Percentiles rank a stretch among this genome's conserved stretches.
Evolutionary conservation across 2,797 vertebrate genomes (phyloP).

Genomic region (Mareca strepera): DNA sequence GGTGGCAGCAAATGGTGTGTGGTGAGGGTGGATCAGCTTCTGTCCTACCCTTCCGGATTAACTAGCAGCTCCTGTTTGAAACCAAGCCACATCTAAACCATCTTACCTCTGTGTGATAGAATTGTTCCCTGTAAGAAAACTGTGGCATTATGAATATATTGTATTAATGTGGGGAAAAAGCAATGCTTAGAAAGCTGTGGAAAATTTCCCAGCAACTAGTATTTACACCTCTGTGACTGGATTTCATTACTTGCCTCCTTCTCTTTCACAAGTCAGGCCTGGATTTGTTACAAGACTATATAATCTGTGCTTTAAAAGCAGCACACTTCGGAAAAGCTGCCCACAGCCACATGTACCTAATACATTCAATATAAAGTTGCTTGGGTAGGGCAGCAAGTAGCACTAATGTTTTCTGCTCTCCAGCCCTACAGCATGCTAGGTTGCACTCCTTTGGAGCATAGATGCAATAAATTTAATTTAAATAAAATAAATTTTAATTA

Average conservation of each 20-base stretch:
- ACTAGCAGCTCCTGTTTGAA: neutral
- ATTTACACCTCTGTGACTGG: neutral
- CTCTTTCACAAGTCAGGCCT: neutral
- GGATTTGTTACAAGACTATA: neutral
- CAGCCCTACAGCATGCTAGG: neutral
- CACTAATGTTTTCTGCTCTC: neutral
- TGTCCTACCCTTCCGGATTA: neutral
- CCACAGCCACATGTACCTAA: accelerated
- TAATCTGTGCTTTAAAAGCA: neutral
- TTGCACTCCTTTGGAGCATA: neutral
- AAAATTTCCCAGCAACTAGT: accelerated
- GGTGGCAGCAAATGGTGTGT: neutral
- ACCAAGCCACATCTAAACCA: neutral
- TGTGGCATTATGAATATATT: neutral
- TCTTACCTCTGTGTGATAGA: neutral
- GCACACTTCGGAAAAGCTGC: neutral
- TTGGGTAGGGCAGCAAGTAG: neutral
- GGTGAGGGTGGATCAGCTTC: neutral
- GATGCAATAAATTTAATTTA: accelerated
- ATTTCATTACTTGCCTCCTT: neutral
- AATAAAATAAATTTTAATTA: too few relatives aligned
- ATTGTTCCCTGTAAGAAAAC: neutral
- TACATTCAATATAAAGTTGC: neutral
- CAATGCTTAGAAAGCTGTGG: neutral
- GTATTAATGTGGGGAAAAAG: neutral